Conservation (phyloP, 2,888 invertebrate genomes). For the Phalangium opilio region DNA sequence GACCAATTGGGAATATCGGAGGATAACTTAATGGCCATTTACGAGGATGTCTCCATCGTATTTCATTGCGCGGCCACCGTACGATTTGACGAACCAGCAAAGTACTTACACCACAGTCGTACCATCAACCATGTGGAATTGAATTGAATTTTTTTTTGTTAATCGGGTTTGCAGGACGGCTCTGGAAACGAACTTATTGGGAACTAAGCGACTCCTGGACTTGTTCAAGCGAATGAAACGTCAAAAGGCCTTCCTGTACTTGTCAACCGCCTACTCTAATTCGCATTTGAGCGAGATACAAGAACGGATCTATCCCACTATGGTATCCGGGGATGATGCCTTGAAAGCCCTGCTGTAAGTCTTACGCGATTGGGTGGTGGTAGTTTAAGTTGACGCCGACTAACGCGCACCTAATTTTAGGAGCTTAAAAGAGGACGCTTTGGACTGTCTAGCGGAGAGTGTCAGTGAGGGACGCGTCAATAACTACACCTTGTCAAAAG, state of each 20-base stretch:
- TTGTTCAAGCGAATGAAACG: too few relatives aligned
- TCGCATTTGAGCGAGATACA: conserved; percentile 54
- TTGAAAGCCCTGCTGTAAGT: too few relatives aligned
- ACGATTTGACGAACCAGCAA: conserved; percentile 71
- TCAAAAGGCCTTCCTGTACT: conserved; percentile 43
- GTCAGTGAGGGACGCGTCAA: conserved; percentile 31
- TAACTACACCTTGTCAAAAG: conserved; percentile 39
- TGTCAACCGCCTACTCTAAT: conserved; percentile 77
- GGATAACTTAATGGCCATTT: conserved; percentile 28
- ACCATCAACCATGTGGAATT: too few relatives aligned
- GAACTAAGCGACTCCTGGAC: too few relatives aligned
- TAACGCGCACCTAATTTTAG: too few relatives aligned
- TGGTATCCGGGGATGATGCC: conserved; percentile 20
- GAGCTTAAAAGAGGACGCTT: too few relatives aligned
- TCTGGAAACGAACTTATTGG: too few relatives aligned
- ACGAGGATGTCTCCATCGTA: conserved; percentile 33
- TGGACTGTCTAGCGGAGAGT: too few relatives aligned
- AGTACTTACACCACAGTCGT: conserved; percentile 31
- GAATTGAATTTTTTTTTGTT: too few relatives aligned
- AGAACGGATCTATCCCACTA: conserved; percentile 53
- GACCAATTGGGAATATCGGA: conserved; percentile 33
- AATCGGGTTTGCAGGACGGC: too few relatives aligned
- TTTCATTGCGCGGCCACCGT: conserved; percentile 44
- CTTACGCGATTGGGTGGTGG: too few relatives aligned
- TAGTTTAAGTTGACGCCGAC: too few relatives aligned